Conservation (phyloP, 1,140 invertebrate genomes). For the Papilio xuthus region DNA sequence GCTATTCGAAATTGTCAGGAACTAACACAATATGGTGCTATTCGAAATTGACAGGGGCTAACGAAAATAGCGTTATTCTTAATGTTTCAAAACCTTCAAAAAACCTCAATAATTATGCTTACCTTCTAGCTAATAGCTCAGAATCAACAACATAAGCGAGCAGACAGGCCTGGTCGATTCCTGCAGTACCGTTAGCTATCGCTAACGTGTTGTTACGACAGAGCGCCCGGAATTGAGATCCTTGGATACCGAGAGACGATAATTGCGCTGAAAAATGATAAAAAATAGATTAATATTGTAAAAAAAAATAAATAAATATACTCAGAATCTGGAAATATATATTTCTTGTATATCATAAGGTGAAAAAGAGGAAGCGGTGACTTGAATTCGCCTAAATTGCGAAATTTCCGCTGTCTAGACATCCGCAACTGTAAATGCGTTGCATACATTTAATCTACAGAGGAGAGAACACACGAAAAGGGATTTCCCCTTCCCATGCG, state of each 20-base stretch:
- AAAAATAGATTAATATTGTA: not conserved
- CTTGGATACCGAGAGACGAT: slow-evolving; percentile 50
- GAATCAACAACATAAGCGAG: slow-evolving; percentile 83
- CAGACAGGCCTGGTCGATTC: slow-evolving; percentile 81
- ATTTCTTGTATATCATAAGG: no score
- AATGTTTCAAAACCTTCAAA: no score
- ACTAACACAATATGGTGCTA: not conserved
- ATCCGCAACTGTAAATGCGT: no score
- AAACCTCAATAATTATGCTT: not conserved
- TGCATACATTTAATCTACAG: no score
- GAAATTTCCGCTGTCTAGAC: no score
- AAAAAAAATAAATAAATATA: no score
- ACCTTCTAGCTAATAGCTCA: slow-evolving; percentile 80
- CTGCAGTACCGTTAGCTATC: slow-evolving; percentile 68
- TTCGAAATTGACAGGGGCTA: not conserved
- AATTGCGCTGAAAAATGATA: slow-evolving; percentile 57
- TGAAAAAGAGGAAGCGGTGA: no score
- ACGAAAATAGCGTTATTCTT: not conserved
- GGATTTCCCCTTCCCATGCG: no score
- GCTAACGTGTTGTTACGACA: slow-evolving; percentile 84
- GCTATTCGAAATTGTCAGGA: not conserved
- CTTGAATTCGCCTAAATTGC: no score
- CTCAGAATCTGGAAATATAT: no score
- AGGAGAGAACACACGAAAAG: no score
- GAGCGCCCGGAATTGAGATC: slow-evolving; percentile 76